Base-by-base conservation (phyloP, 2,113 vertebrate species). In the Hippocampus zosterae region DNA sequence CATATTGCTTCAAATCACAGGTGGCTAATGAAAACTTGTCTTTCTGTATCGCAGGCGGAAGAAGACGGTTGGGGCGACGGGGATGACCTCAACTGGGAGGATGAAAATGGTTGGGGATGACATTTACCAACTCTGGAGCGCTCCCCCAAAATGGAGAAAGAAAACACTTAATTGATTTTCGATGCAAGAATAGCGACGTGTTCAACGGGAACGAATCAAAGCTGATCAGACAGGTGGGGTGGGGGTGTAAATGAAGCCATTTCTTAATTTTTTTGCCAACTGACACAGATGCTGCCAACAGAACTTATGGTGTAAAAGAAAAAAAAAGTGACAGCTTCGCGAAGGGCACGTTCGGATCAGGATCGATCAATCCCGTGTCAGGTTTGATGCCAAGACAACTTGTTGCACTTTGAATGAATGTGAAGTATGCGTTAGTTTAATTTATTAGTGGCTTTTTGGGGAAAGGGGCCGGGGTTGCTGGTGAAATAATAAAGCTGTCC, bases 1-100 rank as follows among this genome's bases (percentile, higher is more conserved):
- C 29, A 33, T 33, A 3, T 33, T 33, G 29, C 29, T 33, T 33
- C 18, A 23, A 46, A 65, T 29, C 29, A 2, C 15, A 3, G 33
- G 18, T 18, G 5, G 8, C 60, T 18, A 63, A 12, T n/a, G 3
- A 46, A 53, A 63, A 60, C 25, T 4, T 40, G 44, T 65, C 23
- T 25, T 37, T 15, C 70, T 46, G 83, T 29, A 40, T 84, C 81
- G 69, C 84, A 68, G 97, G 90, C 84, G 46, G 95, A 95, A 82
- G 81, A 91, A 21, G 90, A 91, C 73, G 96, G 95, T 84, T 99
- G 97, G 97, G 95, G 89, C 65, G 94, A 97, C 68, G 94, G 90
- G 16, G 95, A 94, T 0, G 95, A 98, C 12, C 88, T 98, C 75
- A 94, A 92, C 90, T 99, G 95, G 96, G 96, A 94, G 79, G 95